phyloP scores from a whole-genome alignment of 2,797 vertebrate genomes.

The Sternotherus odoratus region DNA sequence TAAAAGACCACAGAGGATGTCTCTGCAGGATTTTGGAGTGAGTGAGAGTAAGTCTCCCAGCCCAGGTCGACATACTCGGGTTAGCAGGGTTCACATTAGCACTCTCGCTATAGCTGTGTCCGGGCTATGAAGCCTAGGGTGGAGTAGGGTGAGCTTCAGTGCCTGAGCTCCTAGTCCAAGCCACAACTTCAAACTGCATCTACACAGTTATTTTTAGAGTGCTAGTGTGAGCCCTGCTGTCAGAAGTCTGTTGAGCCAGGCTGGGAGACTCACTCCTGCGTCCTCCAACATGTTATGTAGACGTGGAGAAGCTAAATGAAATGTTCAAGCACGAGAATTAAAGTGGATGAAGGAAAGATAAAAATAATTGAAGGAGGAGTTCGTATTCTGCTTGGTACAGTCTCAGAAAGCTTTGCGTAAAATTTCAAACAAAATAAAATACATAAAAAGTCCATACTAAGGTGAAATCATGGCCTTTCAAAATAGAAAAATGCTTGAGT shows the following conservation, averaged over 20 bases:
- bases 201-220: background rate
- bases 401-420: background rate
- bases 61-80: too few species aligned
- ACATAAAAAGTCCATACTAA: background rate
- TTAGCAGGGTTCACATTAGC: too few species aligned
- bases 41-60: too few species aligned
- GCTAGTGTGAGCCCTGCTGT: background rate
- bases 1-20: background rate
- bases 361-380: slow-evolving; percentile 16
- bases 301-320: background rate
- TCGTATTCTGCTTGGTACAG: background rate
- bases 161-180: background rate
- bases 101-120: background rate
- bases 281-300: background rate
- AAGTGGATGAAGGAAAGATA: background rate
- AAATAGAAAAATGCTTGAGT: background rate
- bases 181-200: background rate
- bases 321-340: background rate
- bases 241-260: background rate
- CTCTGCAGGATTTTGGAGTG: background rate
- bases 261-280: background rate
- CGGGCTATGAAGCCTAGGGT: background rate
- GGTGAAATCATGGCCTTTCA: background rate
- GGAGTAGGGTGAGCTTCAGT: background rate
- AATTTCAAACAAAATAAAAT: background rate